phyloP scores from a whole-genome alignment of 2,113 vertebrate genomes.

The Noctilio leporinus region DNA sequence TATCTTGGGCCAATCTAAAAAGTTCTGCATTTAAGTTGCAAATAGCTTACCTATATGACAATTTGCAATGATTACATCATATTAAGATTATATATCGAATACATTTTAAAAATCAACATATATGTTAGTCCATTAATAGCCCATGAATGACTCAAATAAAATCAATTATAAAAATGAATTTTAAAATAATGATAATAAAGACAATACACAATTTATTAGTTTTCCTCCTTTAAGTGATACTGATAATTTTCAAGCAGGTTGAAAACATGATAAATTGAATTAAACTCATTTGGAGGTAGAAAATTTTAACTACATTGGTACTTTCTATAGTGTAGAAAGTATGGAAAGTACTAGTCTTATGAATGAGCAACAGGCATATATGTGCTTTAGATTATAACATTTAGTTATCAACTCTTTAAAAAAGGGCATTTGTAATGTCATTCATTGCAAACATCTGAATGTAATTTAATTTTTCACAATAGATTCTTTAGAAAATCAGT shows the following conservation, averaged over 20 bases:
- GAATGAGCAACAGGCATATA: background rate
- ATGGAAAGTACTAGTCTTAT: background rate
- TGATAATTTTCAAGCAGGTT: background rate
- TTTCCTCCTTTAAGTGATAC: background rate
- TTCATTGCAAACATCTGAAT: background rate
- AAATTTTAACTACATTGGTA: background rate
- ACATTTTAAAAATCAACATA: background rate
- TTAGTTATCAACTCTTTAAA: background rate
- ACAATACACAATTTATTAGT: background rate
- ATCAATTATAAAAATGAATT: background rate
- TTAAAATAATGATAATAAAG: background rate
- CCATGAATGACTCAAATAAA: background rate
- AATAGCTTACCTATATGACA: background rate
- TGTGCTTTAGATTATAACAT: background rate
- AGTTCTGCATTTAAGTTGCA: background rate
- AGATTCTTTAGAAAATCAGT: background rate
- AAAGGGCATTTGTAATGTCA: background rate
- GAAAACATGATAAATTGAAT: background rate
- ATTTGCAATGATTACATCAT: background rate
- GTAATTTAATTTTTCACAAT: constrained; percentile 2
- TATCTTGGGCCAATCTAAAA: background rate
- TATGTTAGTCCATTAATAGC: background rate
- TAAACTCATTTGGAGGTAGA: background rate
- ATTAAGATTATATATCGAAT: background rate
- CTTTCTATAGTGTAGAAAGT: background rate